Conservation (phyloP, 2,113 vertebrate genomes). For the Columbina picui region DNA sequence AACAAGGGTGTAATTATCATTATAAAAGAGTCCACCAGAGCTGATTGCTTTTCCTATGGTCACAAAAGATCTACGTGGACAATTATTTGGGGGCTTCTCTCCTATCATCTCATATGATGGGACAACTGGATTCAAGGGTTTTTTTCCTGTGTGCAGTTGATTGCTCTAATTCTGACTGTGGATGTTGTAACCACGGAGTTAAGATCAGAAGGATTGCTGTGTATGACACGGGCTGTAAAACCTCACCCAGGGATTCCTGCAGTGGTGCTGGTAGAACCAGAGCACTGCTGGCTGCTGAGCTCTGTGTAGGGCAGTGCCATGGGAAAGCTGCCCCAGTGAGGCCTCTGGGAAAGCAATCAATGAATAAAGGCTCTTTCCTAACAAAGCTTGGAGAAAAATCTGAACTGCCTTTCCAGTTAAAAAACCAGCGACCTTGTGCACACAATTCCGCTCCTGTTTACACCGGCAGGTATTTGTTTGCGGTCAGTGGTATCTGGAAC, state of each 20-base stretch:
- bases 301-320: background rate
- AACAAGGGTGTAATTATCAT: background rate
- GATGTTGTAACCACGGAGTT: background rate
- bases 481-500: background rate
- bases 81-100: background rate
- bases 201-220: background rate
- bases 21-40: background rate
- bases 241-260: background rate
- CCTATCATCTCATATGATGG: background rate
- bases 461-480: background rate
- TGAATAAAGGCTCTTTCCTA: background rate
- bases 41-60: background rate
- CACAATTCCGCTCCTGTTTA: background rate
- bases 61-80: background rate
- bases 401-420: background rate
- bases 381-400: background rate
- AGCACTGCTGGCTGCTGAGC: background rate
- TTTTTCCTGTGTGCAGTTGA: background rate
- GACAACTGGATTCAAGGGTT: background rate
- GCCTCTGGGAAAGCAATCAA: background rate
- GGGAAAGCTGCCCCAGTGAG: background rate
- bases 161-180: background rate
- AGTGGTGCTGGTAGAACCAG: background rate
- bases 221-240: background rate
- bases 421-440: background rate